A percentile compares a stretch with the other conserved stretches of the same genome.
Conservation (phyloP, 2,888 invertebrate genomes). For the Globia sparganii region DNA sequence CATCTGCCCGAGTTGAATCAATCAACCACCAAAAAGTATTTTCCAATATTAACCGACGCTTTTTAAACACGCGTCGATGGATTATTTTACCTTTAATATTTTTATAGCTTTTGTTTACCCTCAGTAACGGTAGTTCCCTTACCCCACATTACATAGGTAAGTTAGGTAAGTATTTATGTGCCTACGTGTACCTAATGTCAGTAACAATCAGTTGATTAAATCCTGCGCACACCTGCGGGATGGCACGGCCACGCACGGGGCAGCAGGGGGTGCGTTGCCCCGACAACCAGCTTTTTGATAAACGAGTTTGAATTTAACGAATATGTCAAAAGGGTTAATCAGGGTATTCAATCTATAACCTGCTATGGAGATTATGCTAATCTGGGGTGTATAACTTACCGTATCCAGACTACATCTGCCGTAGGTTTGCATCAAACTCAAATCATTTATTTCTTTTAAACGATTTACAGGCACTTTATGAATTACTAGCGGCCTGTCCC, state of each 20-base stretch:
- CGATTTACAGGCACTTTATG: neutral
- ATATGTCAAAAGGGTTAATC: slow-evolving; percentile 58
- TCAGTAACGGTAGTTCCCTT: slow-evolving; percentile 61
- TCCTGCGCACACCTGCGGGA: slow-evolving; percentile 87
- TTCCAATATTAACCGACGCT: neutral
- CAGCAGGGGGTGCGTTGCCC: slow-evolving; percentile 75
- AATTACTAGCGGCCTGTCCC: too few species aligned
- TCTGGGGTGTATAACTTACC: neutral
- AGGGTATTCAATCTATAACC: slow-evolving; percentile 6
- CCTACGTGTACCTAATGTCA: slow-evolving; percentile 67
- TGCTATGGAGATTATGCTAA: slow-evolving; percentile 18
- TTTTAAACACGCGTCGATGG: slow-evolving; percentile 39
- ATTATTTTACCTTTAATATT: slow-evolving; percentile 55
- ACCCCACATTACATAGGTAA: slow-evolving; percentile 49
- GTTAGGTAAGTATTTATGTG: slow-evolving; percentile 51
- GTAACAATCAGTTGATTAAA: slow-evolving; percentile 88
- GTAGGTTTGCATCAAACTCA: neutral
- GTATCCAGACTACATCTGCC: slow-evolving; percentile 9
- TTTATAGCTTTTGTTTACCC: slow-evolving; percentile 55
- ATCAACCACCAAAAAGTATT: slow-evolving; percentile 1
- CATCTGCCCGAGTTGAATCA: neutral
- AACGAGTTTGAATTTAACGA: slow-evolving; percentile 80
- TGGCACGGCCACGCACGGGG: slow-evolving; percentile 68
- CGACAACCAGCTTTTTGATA: slow-evolving; percentile 79
- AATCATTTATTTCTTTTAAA: neutral